phyloP scores from a whole-genome alignment of 2,888 invertebrate genomes.

The Mycalesis mineus region DNA sequence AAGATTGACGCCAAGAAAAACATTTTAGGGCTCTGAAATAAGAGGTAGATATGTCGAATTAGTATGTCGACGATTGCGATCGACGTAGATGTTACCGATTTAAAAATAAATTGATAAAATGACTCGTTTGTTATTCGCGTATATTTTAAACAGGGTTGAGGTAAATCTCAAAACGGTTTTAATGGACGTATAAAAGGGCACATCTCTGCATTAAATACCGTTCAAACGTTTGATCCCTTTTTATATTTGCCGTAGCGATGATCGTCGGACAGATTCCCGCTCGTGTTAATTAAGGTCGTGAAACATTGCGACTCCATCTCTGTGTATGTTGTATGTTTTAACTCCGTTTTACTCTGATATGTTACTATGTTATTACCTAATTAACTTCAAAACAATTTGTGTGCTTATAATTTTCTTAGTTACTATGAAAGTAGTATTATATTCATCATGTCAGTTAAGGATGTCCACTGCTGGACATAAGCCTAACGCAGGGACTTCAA shows the following conservation, averaged over 20 bases:
- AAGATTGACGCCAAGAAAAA: no score
- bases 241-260: constrained; percentile 69
- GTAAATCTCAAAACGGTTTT: constrained; percentile 73
- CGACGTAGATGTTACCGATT: constrained; percentile 35
- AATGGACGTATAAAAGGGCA: constrained; percentile 74
- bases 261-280: constrained; percentile 63
- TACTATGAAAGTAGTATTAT: no score
- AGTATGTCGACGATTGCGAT: no score
- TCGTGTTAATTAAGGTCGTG: constrained; percentile 59
- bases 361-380: no score
- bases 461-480: no score
- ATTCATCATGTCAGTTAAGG: no score
- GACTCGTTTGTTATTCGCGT: constrained; percentile 54
- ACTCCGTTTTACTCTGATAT: not conserved
- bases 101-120: constrained; percentile 55
- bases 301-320: constrained; percentile 17
- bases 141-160: constrained; percentile 53
- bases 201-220: constrained; percentile 76
- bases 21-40: no score
- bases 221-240: constrained; percentile 78
- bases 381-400: no score
- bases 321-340: constrained; percentile 1
- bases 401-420: not conserved
- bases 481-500: no score
- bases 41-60: no score